Evolutionary conservation across 2,113 vertebrate genomes (phyloP).

Genomic region (Gambusia holbrooki): DNA sequence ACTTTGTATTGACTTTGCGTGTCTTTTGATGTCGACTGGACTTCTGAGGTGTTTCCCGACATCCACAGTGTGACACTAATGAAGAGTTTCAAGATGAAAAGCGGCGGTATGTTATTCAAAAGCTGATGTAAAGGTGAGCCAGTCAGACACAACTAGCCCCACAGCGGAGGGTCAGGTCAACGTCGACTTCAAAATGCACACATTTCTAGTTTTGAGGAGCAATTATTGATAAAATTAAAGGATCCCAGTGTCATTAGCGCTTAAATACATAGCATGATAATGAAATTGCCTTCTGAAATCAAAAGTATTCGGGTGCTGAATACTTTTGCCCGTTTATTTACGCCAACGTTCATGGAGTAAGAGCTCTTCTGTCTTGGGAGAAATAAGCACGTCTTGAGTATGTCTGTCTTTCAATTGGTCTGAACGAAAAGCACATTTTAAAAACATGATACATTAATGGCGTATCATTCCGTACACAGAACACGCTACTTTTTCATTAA

Average conservation of each 20-base stretch:
- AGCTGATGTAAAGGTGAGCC: neutral
- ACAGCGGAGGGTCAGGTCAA: too few relatives aligned
- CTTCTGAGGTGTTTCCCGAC: neutral
- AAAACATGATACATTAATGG: neutral
- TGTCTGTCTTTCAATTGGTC: too few relatives aligned
- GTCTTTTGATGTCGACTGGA: neutral
- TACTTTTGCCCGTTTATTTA: neutral
- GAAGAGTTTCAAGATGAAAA: neutral
- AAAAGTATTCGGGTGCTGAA: neutral
- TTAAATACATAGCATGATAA: too few relatives aligned
- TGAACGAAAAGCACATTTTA: neutral
- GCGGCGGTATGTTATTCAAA: neutral
- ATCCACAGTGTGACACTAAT: neutral
- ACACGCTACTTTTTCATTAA: neutral
- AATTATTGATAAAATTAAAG: neutral
- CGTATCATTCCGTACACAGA: neutral
- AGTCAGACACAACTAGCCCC: neutral
- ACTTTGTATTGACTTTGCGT: neutral
- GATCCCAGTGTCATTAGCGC: too few relatives aligned
- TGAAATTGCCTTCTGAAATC: neutral
- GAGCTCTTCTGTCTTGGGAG: neutral
- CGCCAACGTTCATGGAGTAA: neutral
- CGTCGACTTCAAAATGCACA: neutral
- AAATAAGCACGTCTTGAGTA: neutral
- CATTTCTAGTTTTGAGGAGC: neutral